Percentiles rank a stretch among this genome's conserved stretches.
Evolutionary conservation across 2,888 invertebrate species (phyloP).

Genomic region (Cremastinae sp.): DNA sequence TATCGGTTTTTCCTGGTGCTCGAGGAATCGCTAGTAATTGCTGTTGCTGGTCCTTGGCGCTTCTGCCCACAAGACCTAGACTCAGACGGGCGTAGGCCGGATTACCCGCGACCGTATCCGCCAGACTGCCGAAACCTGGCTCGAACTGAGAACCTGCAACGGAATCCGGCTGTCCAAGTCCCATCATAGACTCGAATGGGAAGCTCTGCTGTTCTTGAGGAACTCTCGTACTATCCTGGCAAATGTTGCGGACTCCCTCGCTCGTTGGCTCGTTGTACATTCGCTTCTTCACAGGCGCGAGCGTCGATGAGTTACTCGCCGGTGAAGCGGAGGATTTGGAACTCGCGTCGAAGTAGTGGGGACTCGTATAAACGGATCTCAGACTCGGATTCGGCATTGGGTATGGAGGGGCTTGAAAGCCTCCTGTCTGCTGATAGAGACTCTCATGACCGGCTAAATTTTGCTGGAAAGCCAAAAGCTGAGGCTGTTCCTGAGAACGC

Average conservation of each 20-base stretch:
- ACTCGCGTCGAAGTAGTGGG: slow-evolving; percentile 76
- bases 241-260: slow-evolving; percentile 64
- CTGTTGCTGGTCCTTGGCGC: slow-evolving; percentile 75
- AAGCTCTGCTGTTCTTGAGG: slow-evolving; percentile 72
- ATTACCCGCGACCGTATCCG: slow-evolving; percentile 73
- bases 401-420: slow-evolving; percentile 76
- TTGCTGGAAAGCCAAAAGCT: slow-evolving; percentile 73
- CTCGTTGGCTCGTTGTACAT: slow-evolving; percentile 73
- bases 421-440: slow-evolving; percentile 72
- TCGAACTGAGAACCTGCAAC: slow-evolving; percentile 74
- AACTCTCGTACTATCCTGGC: slow-evolving; percentile 68
- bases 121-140: slow-evolving; percentile 71
- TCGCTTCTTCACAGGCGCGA: slow-evolving; percentile 76
- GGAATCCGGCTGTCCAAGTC: slow-evolving; percentile 69
- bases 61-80: slow-evolving; percentile 74
- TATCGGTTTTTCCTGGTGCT: slow-evolving; percentile 77
- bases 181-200: slow-evolving; percentile 75
- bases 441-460: slow-evolving; percentile 73
- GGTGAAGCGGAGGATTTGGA: slow-evolving; percentile 64
- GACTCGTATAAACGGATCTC: slow-evolving; percentile 75
- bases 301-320: slow-evolving; percentile 64
- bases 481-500: slow-evolving; percentile 71
- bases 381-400: slow-evolving; percentile 73
- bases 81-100: slow-evolving; percentile 75
- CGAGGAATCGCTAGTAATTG: slow-evolving; percentile 74